phyloP scores from a whole-genome alignment of 2,888 invertebrate genomes.

The Leptarthrus brevirostris region DNA sequence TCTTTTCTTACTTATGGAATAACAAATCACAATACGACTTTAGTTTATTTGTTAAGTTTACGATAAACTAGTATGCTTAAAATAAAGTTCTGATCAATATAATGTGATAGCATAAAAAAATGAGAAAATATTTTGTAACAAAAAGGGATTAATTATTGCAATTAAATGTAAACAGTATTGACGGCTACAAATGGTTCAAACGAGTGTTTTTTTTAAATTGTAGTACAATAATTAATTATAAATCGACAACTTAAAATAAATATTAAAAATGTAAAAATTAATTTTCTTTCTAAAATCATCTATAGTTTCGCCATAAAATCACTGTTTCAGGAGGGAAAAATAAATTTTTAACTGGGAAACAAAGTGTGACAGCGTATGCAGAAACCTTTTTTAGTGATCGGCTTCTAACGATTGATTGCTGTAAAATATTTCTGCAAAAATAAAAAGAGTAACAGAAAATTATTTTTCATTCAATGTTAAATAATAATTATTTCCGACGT shows the following conservation, averaged over 20 bases:
- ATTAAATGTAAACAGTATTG: too few species aligned
- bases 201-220: too few species aligned
- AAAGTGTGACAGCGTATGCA: conserved; percentile 9
- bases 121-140: too few species aligned
- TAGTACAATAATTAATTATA: too few species aligned
- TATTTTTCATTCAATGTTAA: neutral
- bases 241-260: conserved; percentile 16
- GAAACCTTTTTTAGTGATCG: conserved; percentile 15
- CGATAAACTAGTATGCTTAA: neutral
- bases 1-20: conserved; percentile 43
- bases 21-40: conserved; percentile 35
- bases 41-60: neutral
- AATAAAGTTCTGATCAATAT: neutral
- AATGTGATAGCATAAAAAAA: too few species aligned
- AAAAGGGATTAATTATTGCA: too few species aligned
- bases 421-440: conserved; percentile 55
- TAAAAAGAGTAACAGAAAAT: conserved; percentile 19
- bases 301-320: conserved; percentile 6
- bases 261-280: conserved; percentile 7
- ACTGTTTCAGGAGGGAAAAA: conserved; percentile 7
- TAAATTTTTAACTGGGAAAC: conserved; percentile 3
- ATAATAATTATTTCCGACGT: too few species aligned
- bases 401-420: conserved; percentile 55
- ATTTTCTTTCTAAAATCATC: conserved; percentile 7
- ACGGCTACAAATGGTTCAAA: neutral